A percentile compares a stretch with the other conserved stretches of the same genome.
Evolutionary conservation across 2,113 vertebrate species (phyloP).

Genomic region (Cryptomyrus ogoouensis): DNA sequence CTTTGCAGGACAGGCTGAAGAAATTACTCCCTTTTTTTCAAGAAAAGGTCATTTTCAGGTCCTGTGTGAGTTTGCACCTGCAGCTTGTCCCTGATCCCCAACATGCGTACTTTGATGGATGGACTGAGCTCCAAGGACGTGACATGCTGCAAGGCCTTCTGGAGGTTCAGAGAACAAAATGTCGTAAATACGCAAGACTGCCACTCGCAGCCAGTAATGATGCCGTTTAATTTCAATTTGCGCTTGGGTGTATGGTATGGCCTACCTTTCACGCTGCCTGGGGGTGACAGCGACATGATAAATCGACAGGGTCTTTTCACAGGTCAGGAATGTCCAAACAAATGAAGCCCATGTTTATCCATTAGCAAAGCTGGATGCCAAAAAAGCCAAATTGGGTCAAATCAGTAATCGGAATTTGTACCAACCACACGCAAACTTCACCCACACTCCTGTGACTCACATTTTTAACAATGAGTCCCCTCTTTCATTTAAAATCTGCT

Average conservation of each 20-base stretch:
- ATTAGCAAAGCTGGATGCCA: not conserved
- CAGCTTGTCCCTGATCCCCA: not conserved
- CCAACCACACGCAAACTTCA: not conserved
- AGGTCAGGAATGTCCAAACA: not conserved
- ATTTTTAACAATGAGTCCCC: not conserved
- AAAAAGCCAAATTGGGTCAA: not conserved
- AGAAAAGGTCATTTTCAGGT: not conserved
- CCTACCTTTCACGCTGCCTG: constrained; percentile 2
- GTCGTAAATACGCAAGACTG: not conserved
- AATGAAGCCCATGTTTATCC: not conserved
- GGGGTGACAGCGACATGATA: constrained; percentile 25
- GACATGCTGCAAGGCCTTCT: not conserved
- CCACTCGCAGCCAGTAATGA: not conserved
- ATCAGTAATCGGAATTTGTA: not conserved
- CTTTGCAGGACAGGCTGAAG: not conserved
- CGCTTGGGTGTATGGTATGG: not conserved
- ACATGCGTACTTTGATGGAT: not conserved
- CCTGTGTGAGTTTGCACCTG: not conserved
- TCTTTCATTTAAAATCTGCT: constrained; percentile 4
- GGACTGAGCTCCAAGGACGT: not conserved
- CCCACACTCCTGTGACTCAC: constrained; percentile 7
- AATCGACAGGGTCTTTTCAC: constrained; percentile 15
- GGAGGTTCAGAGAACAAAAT: not conserved
- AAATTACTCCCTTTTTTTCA: not conserved
- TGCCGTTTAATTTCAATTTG: constrained; percentile 13